phyloP scores from a whole-genome alignment of 92 coral and sea anemone species.

The Actinernus sp. region DNA sequence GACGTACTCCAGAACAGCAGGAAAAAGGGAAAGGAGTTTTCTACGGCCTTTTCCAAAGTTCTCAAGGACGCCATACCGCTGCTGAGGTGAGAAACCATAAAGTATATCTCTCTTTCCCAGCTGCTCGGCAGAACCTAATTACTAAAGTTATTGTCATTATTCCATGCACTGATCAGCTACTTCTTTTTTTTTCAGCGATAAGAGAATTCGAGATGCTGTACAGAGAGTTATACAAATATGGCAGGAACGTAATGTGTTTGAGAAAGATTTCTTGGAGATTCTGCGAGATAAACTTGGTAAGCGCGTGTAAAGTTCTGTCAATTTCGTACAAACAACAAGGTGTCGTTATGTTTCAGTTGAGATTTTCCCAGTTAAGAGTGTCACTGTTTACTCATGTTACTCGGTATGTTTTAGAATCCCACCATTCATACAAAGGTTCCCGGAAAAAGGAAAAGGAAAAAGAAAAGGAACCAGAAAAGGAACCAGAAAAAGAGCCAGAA shows the following conservation, averaged over 20 bases:
- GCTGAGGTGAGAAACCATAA: conserved; percentile 58
- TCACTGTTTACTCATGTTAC: background rate
- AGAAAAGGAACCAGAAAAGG: conserved; percentile 5
- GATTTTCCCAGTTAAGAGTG: too few relatives aligned
- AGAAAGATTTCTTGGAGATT: conserved; percentile 77
- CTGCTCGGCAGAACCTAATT: too few relatives aligned
- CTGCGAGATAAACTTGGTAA: conserved; percentile 59
- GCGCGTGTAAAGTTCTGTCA: too few relatives aligned
- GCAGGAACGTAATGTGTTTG: conserved; percentile 95
- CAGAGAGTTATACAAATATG: conserved; percentile 92
- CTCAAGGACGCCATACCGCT: conserved; percentile 80
- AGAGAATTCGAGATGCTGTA: conserved; percentile 73
- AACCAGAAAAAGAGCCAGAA: conserved; percentile 10
- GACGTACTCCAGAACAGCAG: conserved; percentile 98
- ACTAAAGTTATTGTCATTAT: background rate
- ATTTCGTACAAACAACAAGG: too few relatives aligned
- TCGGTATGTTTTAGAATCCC: too few relatives aligned
- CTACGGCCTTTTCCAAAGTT: conserved; percentile 81
- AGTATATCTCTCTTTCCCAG: background rate
- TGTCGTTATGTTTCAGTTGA: too few relatives aligned
- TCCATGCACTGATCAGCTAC: background rate
- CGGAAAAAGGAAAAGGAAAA: background rate
- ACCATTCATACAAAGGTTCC: too few relatives aligned
- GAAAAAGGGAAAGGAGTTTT: conserved; percentile 94
- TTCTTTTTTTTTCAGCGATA: conserved; percentile 60